Evolutionary conservation across 1,140 invertebrate genomes (phyloP), one percentile per base, ranked within the genome.

Genomic region (Drosophila chauvacae): DNA sequence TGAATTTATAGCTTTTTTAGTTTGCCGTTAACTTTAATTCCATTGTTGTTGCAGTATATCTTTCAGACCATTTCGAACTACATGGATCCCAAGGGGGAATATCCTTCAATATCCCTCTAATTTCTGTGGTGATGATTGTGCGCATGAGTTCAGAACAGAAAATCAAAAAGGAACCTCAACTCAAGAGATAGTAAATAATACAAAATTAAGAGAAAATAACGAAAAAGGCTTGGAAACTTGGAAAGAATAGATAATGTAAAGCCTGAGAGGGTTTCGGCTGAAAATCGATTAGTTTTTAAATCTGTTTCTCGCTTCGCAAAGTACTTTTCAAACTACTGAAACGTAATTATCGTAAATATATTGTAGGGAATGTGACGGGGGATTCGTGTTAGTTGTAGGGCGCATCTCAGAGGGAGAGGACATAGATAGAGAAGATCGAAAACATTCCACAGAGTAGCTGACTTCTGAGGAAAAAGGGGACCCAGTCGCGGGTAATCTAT

Each of bases 261-360:
- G 81, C 80, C 71, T 77, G 47, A 80, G 50, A 80, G 76, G 66
- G 82, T 81, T 92, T 92, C 78, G 86, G 75, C 83, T 92, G 80
- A 92, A 92, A 91, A 90, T 91, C 88, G 74, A 90, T 92, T 92
- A 92, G 91, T 92, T 92, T 91, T 92, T 91, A 92, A 92, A 91
- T 92, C 91, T 83, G 63, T 69, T 81, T 91, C 75, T 60, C 62
- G 55, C 51, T 66, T 66, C 35, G 60, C 60, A 63, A 63, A 63
- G 64, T 75, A 72, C 50, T 33, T 51, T 71, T 48, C 7, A 16
- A 72, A 59, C 66, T 72, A 51, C 37, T 50, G 28, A 35, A 42
- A 41, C n/a, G 44, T 62, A 60, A 47, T 51, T 53, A 42, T 48
- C 18, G 30, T 47, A 51, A 72, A 56, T 57, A 60, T 81, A 48